These are phyloP conservation scores for Actinostola sp. DNA, from an alignment of 92 coral and sea anemone genomes.

Conservation along the genomic window DNA sequence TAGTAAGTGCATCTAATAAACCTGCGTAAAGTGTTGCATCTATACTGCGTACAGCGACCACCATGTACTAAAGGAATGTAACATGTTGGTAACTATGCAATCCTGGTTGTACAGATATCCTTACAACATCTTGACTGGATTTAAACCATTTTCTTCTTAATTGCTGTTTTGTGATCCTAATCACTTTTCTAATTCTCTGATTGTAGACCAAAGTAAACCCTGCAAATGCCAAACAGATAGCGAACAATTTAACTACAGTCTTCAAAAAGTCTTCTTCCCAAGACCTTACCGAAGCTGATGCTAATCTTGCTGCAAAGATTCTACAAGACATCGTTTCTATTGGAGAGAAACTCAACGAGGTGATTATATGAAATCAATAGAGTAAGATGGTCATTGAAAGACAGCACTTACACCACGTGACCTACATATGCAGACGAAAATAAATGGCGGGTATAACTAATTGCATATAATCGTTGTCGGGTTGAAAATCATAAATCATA, in stretches of 20 bases:
- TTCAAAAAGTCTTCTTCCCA: conserved; percentile 34
- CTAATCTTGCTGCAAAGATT: conserved; percentile 61
- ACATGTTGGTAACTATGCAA: no score
- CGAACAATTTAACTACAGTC: conserved; percentile 8
- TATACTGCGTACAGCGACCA: no score
- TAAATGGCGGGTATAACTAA: no score
- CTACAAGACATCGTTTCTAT: conserved; percentile 46
- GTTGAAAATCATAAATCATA: no score
- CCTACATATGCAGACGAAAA: no score
- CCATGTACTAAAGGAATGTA: no score
- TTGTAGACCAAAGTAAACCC: conserved; percentile 12
- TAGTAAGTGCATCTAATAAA: no score
- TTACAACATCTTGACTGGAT: background rate
- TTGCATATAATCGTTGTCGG: no score
- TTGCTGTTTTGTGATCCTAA: background rate
- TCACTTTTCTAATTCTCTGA: background rate
- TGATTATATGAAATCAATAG: conserved; percentile 12
- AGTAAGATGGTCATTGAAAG: no score
- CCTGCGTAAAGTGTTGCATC: no score
- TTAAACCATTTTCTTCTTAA: background rate
- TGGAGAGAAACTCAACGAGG: conserved; percentile 65
- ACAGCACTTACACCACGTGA: no score
- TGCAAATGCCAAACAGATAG: conserved; percentile 21
- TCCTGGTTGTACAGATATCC: no score
- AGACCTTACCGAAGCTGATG: conserved; percentile 67